These are phyloP conservation scores for Pterocles burchelli DNA, from an alignment of 2,113 vertebrate genomes.

Conservation along the genomic window DNA sequence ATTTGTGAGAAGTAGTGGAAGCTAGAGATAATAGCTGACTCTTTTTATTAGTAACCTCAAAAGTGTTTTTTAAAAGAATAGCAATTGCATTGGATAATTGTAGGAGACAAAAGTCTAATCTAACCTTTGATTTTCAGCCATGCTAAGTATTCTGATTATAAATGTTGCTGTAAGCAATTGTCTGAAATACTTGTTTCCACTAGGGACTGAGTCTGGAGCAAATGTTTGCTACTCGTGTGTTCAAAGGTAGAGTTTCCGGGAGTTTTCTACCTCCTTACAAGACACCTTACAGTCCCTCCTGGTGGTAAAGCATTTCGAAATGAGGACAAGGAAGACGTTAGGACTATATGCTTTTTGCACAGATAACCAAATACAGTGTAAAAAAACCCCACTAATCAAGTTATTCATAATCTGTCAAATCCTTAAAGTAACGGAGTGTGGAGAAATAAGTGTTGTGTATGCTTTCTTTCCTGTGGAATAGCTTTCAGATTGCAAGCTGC, in stretches of 20 bases:
- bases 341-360: rapidly evolving
- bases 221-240: rapidly evolving
- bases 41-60: background rate
- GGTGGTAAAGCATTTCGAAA: background rate
- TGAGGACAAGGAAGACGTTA: background rate
- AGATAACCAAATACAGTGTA: background rate
- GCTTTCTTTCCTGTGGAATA: background rate
- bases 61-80: background rate
- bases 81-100: background rate
- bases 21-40: background rate
- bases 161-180: background rate
- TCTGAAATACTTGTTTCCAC: background rate
- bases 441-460: background rate
- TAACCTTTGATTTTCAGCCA: background rate
- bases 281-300: slow-evolving; percentile 6
- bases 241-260: background rate
- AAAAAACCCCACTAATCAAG: background rate
- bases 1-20: background rate
- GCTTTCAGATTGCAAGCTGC: background rate
- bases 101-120: background rate
- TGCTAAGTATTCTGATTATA: background rate
- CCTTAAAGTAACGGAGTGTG: background rate
- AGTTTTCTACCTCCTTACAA: rapidly evolving
- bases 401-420: background rate
- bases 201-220: background rate